phyloP scores from a whole-genome alignment of 2,797 vertebrate genomes.

The Takifugu rubripes region DNA sequence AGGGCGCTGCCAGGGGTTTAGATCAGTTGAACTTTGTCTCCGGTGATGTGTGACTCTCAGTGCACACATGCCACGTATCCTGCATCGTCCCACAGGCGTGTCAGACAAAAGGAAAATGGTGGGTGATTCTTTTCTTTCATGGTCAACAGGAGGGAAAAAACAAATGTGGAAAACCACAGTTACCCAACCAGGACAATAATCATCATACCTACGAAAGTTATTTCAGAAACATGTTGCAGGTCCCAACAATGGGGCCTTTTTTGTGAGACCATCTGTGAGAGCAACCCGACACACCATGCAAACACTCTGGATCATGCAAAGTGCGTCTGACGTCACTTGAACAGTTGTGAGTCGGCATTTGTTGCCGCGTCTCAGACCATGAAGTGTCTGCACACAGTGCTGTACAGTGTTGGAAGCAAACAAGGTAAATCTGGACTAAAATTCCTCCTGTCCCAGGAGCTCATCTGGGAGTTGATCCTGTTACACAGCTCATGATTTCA shows the following conservation, averaged over 20 bases:
- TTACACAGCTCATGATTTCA: too few species aligned
- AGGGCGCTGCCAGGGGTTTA: background rate
- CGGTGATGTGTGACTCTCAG: conserved; percentile 3
- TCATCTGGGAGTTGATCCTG: too few species aligned
- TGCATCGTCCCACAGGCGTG: background rate
- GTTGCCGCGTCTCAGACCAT: too few species aligned
- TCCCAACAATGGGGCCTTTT: conserved; percentile 4
- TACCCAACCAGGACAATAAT: background rate
- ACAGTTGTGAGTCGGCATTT: conserved; percentile 1
- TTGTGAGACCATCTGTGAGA: conserved; percentile 33
- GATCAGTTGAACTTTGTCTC: conserved; percentile 2
- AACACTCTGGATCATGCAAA: conserved; percentile 66
- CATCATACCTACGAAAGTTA: conserved; percentile 2
- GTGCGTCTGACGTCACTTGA: conserved; percentile 33
- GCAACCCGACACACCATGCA: conserved; percentile 53
- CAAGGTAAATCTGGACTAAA: too few species aligned
- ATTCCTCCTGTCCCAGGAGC: too few species aligned
- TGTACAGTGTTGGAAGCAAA: too few species aligned
- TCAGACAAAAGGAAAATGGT: too few species aligned
- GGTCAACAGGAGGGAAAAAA: background rate
- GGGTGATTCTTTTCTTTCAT: background rate
- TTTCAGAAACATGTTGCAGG: conserved; percentile 18
- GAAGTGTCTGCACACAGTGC: background rate
- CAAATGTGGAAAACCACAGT: background rate
- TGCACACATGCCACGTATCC: background rate